phyloP scores from a whole-genome alignment of 2,797 vertebrate species.

The Onychomys arenicola region DNA sequence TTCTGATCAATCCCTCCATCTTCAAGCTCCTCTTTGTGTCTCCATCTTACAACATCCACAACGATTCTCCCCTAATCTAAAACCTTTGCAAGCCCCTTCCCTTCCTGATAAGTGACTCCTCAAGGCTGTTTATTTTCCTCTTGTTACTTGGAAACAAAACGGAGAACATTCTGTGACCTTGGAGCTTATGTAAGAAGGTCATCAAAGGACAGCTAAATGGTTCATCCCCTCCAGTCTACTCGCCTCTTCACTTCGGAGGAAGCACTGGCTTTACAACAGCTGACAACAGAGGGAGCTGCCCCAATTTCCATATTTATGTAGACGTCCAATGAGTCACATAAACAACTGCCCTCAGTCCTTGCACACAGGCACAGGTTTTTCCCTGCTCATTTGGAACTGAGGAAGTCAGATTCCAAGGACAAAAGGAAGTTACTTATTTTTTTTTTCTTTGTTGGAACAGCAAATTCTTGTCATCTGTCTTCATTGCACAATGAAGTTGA shows the following conservation, averaged over 20 bases:
- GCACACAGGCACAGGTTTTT: constrained; percentile 58
- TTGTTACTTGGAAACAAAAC: constrained; percentile 67
- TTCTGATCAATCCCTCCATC: constrained; percentile 3
- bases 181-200: constrained; percentile 72
- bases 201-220: constrained; percentile 10
- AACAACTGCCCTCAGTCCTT: constrained; percentile 68
- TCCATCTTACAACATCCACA: background rate
- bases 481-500: constrained; percentile 76
- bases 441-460: constrained; percentile 63
- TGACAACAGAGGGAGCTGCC: constrained; percentile 42
- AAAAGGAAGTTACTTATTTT: constrained; percentile 38
- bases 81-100: background rate
- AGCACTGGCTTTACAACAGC: constrained; percentile 71
- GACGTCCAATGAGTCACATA: constrained; percentile 73
- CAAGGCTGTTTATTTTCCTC: constrained; percentile 7
- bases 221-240: constrained; percentile 7
- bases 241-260: constrained; percentile 44
- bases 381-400: constrained; percentile 56
- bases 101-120: background rate
- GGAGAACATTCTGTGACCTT: constrained; percentile 57
- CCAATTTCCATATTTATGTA: constrained; percentile 70
- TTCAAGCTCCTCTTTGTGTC: background rate
- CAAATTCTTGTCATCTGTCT: constrained; percentile 81
- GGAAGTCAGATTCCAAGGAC: constrained; percentile 72
- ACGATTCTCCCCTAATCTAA: background rate